Conservation (phyloP, 1,140 invertebrate species). For the Sinonovacula constricta region DNA sequence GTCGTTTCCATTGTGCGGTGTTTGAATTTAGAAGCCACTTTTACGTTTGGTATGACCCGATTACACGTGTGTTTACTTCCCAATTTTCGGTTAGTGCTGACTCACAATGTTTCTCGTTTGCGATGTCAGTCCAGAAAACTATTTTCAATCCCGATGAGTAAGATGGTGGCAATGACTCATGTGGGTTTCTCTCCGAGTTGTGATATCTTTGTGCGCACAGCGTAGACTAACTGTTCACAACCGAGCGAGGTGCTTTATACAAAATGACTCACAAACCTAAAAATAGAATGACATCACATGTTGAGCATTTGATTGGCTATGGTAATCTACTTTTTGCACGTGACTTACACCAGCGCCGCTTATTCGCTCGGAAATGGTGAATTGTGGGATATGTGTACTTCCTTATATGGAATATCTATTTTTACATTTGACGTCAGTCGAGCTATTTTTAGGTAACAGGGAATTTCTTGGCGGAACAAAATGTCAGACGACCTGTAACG, state of each 20-base stretch:
- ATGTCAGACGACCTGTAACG: too few species aligned
- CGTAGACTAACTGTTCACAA: slow-evolving; percentile 50
- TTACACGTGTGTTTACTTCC: slow-evolving; percentile 18
- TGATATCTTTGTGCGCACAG: slow-evolving; percentile 43
- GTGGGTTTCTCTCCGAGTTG: slow-evolving; percentile 42
- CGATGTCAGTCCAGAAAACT: slow-evolving; percentile 48
- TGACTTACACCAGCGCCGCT: slow-evolving; percentile 36
- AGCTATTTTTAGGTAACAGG: slow-evolving; percentile 32
- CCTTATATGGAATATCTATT: slow-evolving; percentile 53
- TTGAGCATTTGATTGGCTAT: slow-evolving; percentile 76
- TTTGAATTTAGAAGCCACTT: slow-evolving; percentile 53
- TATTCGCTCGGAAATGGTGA: slow-evolving; percentile 47
- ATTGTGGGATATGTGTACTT: slow-evolving; percentile 53
- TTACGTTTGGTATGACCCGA: slow-evolving; percentile 18
- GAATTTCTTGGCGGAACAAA: too few species aligned
- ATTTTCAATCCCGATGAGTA: slow-evolving; percentile 54
- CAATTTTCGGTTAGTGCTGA: slow-evolving; percentile 29
- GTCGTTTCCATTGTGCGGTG: slow-evolving; percentile 82
- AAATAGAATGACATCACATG: slow-evolving; percentile 80
- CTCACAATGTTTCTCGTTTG: slow-evolving; percentile 49
- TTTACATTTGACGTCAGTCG: slow-evolving; percentile 45
- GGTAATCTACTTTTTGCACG: slow-evolving; percentile 77
- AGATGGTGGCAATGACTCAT: slow-evolving; percentile 44
- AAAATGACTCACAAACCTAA: slow-evolving; percentile 75
- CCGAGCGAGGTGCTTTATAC: slow-evolving; percentile 63